These are phyloP conservation scores for Oryzias woworae DNA, from an alignment of 2,113 vertebrate genomes.

Conservation along the genomic window DNA sequence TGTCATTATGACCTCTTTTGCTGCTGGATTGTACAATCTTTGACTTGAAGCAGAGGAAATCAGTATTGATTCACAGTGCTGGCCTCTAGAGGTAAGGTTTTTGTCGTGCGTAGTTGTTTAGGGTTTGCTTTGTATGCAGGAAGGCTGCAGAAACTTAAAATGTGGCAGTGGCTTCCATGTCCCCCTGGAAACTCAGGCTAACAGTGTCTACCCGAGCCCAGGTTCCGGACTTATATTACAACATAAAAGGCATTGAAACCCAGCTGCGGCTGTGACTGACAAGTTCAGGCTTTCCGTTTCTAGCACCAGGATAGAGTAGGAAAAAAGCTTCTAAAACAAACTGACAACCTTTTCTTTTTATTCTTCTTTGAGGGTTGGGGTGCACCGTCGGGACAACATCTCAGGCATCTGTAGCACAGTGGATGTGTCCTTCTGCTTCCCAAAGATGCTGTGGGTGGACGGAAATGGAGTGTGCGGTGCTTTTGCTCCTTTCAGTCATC, in stretches of 20 bases:
- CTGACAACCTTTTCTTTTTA: slow-evolving; percentile 33
- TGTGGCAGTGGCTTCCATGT: slow-evolving; percentile 50
- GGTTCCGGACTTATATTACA: slow-evolving; percentile 49
- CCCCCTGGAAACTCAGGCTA: slow-evolving; percentile 46
- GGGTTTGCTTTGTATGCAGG: slow-evolving; percentile 35
- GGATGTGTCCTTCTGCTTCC: slow-evolving; percentile 31
- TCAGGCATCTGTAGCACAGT: slow-evolving; percentile 13
- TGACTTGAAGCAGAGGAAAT: slow-evolving; percentile 41
- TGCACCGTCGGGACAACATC: not conserved
- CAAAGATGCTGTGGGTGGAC: slow-evolving; percentile 37
- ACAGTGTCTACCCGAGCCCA: slow-evolving; percentile 24
- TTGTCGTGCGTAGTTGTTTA: slow-evolving; percentile 28
- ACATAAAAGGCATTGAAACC: slow-evolving; percentile 59
- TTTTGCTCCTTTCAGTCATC: slow-evolving; percentile 61
- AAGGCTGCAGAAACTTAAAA: slow-evolving; percentile 41
- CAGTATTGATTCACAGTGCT: slow-evolving; percentile 50
- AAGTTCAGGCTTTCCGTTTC: slow-evolving; percentile 55
- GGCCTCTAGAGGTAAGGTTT: slow-evolving; percentile 29
- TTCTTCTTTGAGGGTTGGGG: not conserved
- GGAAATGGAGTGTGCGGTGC: slow-evolving; percentile 32
- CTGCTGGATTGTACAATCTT: slow-evolving; percentile 7
- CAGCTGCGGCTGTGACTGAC: slow-evolving; percentile 58
- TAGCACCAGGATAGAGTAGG: slow-evolving; percentile 1
- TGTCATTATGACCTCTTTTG: slow-evolving; percentile 30
- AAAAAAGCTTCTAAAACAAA: slow-evolving; percentile 36